Evolutionary conservation across 2,888 invertebrate species (phyloP).

Genomic region (Lycaena phlaeas): DNA sequence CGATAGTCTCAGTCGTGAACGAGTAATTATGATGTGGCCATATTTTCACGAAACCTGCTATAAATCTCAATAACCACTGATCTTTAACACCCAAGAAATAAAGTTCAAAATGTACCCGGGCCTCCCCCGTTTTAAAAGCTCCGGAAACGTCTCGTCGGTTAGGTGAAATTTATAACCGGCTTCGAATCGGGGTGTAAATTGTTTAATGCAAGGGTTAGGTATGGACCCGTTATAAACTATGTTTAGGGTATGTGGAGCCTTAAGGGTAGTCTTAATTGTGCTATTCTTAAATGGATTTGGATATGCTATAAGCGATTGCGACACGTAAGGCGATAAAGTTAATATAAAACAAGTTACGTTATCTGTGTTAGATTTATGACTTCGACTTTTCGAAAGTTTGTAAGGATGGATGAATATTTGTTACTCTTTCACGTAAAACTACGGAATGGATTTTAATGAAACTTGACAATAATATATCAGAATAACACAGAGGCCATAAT

Average conservation of each 20-base stretch:
- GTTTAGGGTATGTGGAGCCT: conserved; percentile 15
- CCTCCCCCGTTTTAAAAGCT: conserved; percentile 46
- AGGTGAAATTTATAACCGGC: conserved; percentile 50
- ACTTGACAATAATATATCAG: no score
- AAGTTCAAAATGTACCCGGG: conserved; percentile 14
- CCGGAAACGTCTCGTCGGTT: conserved; percentile 63
- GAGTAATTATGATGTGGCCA: conserved; percentile 25
- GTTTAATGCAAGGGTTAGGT: conserved; percentile 42
- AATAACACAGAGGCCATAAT: no score
- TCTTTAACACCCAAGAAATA: conserved; percentile 14
- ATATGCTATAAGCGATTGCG: background rate
- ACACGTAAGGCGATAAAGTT: no score
- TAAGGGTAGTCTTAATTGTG: conserved; percentile 13
- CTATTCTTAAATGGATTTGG: background rate
- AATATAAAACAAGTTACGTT: no score
- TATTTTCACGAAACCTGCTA: conserved; percentile 17
- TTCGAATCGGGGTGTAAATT: conserved; percentile 47
- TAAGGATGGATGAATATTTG: no score
- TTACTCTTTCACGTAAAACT: no score
- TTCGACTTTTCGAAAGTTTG: no score
- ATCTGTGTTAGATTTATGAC: no score
- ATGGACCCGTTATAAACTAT: conserved; percentile 18
- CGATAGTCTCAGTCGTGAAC: conserved; percentile 12
- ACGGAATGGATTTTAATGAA: no score
- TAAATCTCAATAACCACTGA: conserved; percentile 9